These are phyloP conservation scores for Drosophila saltans DNA, from an alignment of 1,140 invertebrate species.

Conservation along the genomic window DNA sequence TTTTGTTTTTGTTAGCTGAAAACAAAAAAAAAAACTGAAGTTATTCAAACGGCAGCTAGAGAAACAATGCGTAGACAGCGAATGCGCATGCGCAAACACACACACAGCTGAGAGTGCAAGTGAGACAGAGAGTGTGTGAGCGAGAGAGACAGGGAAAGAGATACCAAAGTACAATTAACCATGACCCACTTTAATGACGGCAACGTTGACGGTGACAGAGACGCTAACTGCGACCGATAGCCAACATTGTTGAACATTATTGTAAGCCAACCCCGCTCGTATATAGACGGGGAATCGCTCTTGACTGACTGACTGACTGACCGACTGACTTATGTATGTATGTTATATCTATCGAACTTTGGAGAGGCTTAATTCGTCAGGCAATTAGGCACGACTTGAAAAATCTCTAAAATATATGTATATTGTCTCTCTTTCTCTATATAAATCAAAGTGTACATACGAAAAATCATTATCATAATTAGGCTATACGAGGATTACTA, in stretches of 20 bases:
- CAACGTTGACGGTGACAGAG: neutral
- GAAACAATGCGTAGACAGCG: slow-evolving; percentile 38
- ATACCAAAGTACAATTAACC: slow-evolving; percentile 76
- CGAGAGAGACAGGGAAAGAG: neutral
- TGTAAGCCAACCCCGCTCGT: slow-evolving; percentile 29
- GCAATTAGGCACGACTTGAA: slow-evolving; percentile 14
- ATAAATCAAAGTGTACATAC: neutral
- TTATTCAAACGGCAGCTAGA: slow-evolving; percentile 38
- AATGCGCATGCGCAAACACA: slow-evolving; percentile 49
- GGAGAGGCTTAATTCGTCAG: slow-evolving; percentile 24
- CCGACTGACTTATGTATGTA: too few relatives aligned
- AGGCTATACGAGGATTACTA: slow-evolving; percentile 5
- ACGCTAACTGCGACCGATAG: slow-evolving; percentile 29
- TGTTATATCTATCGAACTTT: slow-evolving; percentile 34
- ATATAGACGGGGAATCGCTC: slow-evolving; percentile 36
- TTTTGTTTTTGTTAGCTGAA: neutral
- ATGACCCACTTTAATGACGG: slow-evolving; percentile 65
- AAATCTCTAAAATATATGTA: neutral
- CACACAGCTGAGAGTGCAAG: slow-evolving; percentile 17
- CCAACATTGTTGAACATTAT: slow-evolving; percentile 48
- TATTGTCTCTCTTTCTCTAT: too few relatives aligned
- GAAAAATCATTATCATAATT: neutral
- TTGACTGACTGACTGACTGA: neutral
- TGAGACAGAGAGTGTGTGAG: too few relatives aligned
- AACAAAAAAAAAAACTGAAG: neutral